These are phyloP conservation scores for Rhagophthalmus giganteus DNA, from an alignment of 2,888 invertebrate species.

Conservation along the genomic window DNA sequence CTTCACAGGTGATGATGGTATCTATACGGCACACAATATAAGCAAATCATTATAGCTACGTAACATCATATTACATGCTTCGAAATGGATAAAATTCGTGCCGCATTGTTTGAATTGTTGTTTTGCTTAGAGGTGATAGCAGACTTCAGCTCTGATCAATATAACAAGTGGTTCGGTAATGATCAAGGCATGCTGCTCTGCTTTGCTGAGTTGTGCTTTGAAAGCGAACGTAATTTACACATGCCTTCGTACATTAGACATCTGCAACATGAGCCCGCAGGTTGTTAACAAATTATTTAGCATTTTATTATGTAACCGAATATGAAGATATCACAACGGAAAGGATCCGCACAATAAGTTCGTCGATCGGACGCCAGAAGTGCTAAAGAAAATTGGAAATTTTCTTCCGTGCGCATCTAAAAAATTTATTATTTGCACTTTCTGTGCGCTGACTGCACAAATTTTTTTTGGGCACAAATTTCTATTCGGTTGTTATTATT, in stretches of 20 bases:
- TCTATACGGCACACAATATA: constrained; percentile 41
- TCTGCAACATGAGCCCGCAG: constrained; percentile 12
- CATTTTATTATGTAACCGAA: background rate
- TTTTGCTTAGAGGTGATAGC: constrained; percentile 24
- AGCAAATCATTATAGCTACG: constrained; percentile 41
- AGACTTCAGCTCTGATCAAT: constrained; percentile 29
- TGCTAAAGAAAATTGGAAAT: too few species aligned
- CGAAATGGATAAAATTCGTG: constrained; percentile 37
- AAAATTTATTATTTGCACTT: too few species aligned
- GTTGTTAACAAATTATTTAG: background rate
- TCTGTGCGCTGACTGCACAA: too few species aligned
- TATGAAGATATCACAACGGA: too few species aligned
- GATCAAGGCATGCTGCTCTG: constrained; percentile 29
- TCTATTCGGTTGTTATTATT: too few species aligned
- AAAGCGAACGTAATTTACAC: constrained; percentile 31
- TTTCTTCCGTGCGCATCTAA: too few species aligned
- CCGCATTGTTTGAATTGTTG: constrained; percentile 40
- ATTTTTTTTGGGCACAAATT: too few species aligned
- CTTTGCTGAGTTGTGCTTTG: constrained; percentile 29
- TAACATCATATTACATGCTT: constrained; percentile 43
- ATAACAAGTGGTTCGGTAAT: constrained; percentile 32
- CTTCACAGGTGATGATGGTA: constrained; percentile 38
- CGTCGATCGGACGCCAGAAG: too few species aligned
- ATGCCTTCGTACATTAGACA: constrained; percentile 24
- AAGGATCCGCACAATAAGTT: too few species aligned